phyloP scores from a whole-genome alignment of 2,888 invertebrate genomes.

The Imbricaverruca yamaguchii region DNA sequence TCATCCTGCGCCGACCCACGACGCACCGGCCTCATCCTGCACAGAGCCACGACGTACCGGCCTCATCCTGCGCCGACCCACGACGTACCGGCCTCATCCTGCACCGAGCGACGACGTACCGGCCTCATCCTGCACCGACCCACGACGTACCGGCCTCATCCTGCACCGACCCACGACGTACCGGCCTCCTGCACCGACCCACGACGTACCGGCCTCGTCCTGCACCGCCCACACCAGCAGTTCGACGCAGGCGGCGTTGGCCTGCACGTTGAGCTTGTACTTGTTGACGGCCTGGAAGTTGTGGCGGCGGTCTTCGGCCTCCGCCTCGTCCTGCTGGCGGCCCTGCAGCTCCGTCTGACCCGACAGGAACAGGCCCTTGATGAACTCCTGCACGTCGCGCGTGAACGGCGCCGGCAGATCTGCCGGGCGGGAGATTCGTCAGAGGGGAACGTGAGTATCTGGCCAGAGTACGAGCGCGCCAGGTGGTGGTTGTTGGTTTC shows the following conservation, averaged over 20 bases:
- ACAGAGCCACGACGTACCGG: too few relatives aligned
- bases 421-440: constrained; percentile 31
- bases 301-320: constrained; percentile 23
- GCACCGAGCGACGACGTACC: too few relatives aligned
- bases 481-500: too few relatives aligned
- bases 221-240: constrained; percentile 95
- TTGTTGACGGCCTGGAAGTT: constrained; percentile 60
- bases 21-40: too few relatives aligned
- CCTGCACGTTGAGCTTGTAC: constrained; percentile 91
- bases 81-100: too few relatives aligned
- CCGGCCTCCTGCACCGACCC: not conserved
- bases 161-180: not conserved
- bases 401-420: constrained; percentile 84
- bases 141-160: too few relatives aligned
- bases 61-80: too few relatives aligned
- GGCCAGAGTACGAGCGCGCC: too few relatives aligned
- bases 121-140: too few relatives aligned
- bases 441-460: too few relatives aligned
- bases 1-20: too few relatives aligned
- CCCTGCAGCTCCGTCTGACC: constrained; percentile 90
- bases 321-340: constrained; percentile 48
- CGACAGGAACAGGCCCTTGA: constrained; percentile 76
- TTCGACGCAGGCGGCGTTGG: constrained; percentile 95
- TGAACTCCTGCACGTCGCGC: constrained; percentile 84
- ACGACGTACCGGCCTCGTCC: constrained; percentile 76